phyloP scores from a whole-genome alignment of 2,888 invertebrate genomes.

The Protophormia terraenovae region DNA sequence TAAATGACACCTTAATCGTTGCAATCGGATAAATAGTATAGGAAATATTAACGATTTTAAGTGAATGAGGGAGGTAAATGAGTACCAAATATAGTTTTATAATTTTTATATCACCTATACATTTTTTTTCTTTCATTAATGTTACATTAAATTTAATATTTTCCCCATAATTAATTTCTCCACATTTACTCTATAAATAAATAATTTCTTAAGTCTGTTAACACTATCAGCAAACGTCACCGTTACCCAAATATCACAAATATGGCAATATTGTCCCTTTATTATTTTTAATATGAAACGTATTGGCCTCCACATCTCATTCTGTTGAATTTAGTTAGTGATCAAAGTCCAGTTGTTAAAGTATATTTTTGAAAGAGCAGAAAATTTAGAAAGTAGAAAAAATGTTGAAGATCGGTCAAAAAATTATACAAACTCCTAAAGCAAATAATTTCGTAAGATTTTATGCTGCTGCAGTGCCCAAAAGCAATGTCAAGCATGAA shows the following conservation, averaged over 20 bases:
- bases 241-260: not conserved
- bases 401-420: slow-evolving; percentile 62
- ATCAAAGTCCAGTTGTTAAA: slow-evolving; percentile 46
- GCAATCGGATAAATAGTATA: too few species aligned
- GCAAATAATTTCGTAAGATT: slow-evolving; percentile 58
- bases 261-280: slow-evolving; percentile 2
- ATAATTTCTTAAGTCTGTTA: not conserved
- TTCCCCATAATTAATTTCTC: not conserved
- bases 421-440: slow-evolving; percentile 45
- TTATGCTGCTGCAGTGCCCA: slow-evolving; percentile 70
- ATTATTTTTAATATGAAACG: not conserved
- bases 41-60: too few species aligned
- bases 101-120: too few species aligned
- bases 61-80: too few species aligned
- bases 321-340: slow-evolving; percentile 5
- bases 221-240: not conserved
- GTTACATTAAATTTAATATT: too few species aligned
- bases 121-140: too few species aligned
- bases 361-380: not conserved
- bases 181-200: not conserved
- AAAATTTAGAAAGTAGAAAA: slow-evolving; percentile 60
- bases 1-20: too few species aligned
- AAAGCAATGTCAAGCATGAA: slow-evolving; percentile 64
- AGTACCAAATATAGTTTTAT: too few species aligned
- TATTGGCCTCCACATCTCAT: not conserved